Evolutionary conservation across 2,113 vertebrate species (phyloP), one percentile per base, ranked within the genome.

Genomic region (Cynopterus brachyotis): DNA sequence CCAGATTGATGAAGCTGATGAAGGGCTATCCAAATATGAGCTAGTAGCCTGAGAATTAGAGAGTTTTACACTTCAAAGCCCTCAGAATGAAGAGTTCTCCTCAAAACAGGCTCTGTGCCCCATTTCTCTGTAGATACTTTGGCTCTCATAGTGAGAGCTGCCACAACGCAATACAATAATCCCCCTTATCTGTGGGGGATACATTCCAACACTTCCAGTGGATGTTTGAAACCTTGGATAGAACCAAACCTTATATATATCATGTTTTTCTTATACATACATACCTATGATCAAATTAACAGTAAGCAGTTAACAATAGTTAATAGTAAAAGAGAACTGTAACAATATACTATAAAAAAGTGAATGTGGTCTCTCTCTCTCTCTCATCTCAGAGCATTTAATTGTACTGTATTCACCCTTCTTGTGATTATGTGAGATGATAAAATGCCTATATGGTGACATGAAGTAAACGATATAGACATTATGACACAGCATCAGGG

Each of bases 81-180:
- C 50, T 15, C 1, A 0, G 35, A 26, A 47, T 2, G 4, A 79
- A 30, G 47, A 78, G 66, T 22, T 67, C 32, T 64, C 28, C 40
- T 37, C 24, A 42, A 30, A 66, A 32, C 12, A 82, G 45, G 24
- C 30, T 66, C 28, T 59, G 15, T 30, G 32, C 1, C 7, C 16
- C 4, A 1, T 16, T 66, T 42, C 42, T 24, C 30, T 11, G 17
- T 13, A 22, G 26, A 28, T 22, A 12, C 0, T 0, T 5, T 32
- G 10, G 17, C 9, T 59, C 4, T n/a, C 50, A 17, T 53, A 19
- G 64, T 35, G 11, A 86, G 35, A 40, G 40, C 59, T 62, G 30
- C 32, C 32, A 50, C 45, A 5, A 13, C 4, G 32, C 26, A 81
- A 15, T 59, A 30, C 78, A 59, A 15, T 30, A 62, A n/a, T 3